Base-by-base conservation (phyloP, 2,113 vertebrate genomes). In the Melanotaenia duboulayi region DNA sequence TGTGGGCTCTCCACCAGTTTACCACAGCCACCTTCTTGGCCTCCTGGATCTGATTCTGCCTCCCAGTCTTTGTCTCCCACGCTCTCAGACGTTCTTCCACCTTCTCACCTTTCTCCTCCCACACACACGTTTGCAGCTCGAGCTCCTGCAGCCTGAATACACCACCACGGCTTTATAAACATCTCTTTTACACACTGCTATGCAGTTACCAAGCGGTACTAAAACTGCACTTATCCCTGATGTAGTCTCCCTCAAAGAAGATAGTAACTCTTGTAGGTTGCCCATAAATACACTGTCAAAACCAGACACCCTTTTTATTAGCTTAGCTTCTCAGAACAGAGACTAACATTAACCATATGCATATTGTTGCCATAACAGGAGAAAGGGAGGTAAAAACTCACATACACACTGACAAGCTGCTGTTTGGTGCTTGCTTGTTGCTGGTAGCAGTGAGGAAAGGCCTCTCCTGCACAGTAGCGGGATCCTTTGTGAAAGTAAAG, bases 361-460 rank as follows among this genome's bases (percentile, higher is more conserved):
- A 65, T 67, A 74, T 63, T 71, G 57, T 86, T 85, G 88, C 88
- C 84, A 87, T 88, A 92, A 92, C 44, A 90, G 89, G 81, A 89
- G 59, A 90, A 70, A 78, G 24, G 28, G 67, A 86, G 57, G 63
- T 73, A 82, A 84, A 89, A 83, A 85, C 69, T 86, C 87, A 86
- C 91, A 89, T 93, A 95, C 94, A 92, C 84, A 80, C 93, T 93
- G 74, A 85, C 78, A 78, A 95, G 88, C 76, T 89, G 92, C 71
- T 92, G 90, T 82, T 90, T 93, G 78, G 91, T 86, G 87, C 67
- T 84, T 69, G 89, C 60, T 80, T 89, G 90, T 74, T 89, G 87
- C 80, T 88, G 90, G 61, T 88, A 91, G 23, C 71, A 83, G 20
- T 80, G 68, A 50, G 83, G 63, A 77, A 85, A 16, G 77, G 83